phyloP scores from a whole-genome alignment of 2,888 invertebrate genomes.

The Eilema depressum region DNA sequence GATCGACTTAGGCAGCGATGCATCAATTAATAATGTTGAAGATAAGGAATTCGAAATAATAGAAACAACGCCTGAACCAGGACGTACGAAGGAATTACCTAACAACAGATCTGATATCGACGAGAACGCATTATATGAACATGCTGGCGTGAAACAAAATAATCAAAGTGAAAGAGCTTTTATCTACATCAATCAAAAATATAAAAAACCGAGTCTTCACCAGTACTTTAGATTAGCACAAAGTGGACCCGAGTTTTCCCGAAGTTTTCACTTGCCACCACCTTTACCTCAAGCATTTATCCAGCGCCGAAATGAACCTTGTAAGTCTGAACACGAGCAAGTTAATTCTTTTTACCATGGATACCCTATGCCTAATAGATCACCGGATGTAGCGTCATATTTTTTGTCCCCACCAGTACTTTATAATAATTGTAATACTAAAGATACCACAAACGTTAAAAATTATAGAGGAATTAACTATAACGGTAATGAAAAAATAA shows the following conservation, averaged over 20 bases:
- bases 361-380: slow-evolving; percentile 21
- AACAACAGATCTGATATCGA: slow-evolving; percentile 37
- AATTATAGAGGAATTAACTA: neutral
- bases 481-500: neutral
- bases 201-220: slow-evolving; percentile 50
- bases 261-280: slow-evolving; percentile 17
- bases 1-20: neutral
- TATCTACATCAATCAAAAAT: slow-evolving; percentile 68
- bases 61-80: neutral
- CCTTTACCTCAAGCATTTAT: slow-evolving; percentile 17
- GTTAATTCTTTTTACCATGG: slow-evolving; percentile 24
- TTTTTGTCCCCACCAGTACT: slow-evolving; percentile 18
- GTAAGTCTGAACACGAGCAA: slow-evolving; percentile 21
- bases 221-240: slow-evolving; percentile 21
- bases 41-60: neutral
- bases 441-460: neutral
- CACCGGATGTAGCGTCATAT: slow-evolving; percentile 28
- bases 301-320: slow-evolving; percentile 20
- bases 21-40: neutral
- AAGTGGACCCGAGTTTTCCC: slow-evolving; percentile 11
- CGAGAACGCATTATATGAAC: slow-evolving; percentile 62
- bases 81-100: slow-evolving; percentile 23
- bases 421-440: slow-evolving; percentile 23
- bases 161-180: slow-evolving; percentile 71
- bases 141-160: slow-evolving; percentile 55